Base-by-base conservation (phyloP, 2,888 invertebrate species). In the Athalia circularis region DNA sequence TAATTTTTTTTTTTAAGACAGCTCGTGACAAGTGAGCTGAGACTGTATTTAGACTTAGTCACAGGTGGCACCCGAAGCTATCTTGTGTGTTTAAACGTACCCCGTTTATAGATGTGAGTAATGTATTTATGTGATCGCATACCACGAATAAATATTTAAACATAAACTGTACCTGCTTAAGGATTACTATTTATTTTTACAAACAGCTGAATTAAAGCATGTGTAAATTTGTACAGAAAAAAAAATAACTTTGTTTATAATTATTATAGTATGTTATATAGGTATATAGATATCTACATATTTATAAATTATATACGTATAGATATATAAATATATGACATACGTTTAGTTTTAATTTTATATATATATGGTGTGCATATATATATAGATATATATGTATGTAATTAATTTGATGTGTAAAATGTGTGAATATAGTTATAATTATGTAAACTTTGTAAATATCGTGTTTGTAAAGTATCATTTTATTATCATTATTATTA, bases 361-460 rank as follows among this genome's bases (percentile, higher is more conserved):
- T 82, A 29, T 81, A 82, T 81, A 74, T 80, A 78, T 84, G 85
- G 85, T 29, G 29, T 29, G 2, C 29, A 84, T 85, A 84, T 82
- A 84, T 82, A 81, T 82, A 83, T 82, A 54, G 81, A 29, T 79
- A 83, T 83, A 84, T 68, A 68, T 82, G 29, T 81, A 82, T 81
- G 72, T 80, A 78, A 79, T 81, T 79, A 82, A 81, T 80, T 78
- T 80, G 83, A 84, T 88, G 87, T 88, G 87, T 86, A 86, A 87
- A 29, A 29, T 87, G 86, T 87, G 87, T 87, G 86, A 87, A 87
- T 87, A 87, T 84, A 84, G 84, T 29, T 29, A 29, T 81, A 83
- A 57, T 85, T 84, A 82, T 88, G 87, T 87, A 87, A 87, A 87
- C 86, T 85, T 85, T 89, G 89, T 89, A 89, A 89, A 89, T 89